phyloP scores from a whole-genome alignment of 1,140 invertebrate species.

The Matsumurasca onukii region DNA sequence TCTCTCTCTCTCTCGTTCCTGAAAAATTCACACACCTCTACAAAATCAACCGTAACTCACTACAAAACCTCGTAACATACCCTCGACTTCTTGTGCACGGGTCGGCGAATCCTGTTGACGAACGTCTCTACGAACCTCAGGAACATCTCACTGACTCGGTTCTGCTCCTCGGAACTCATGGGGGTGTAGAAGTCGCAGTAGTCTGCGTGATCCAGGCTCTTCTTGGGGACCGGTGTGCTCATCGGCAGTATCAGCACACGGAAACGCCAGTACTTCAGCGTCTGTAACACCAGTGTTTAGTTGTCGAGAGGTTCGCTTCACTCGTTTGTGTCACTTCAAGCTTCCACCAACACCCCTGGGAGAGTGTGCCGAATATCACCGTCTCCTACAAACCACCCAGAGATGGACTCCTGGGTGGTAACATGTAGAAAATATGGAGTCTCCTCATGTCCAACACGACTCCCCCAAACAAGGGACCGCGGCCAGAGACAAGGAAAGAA shows the following conservation, averaged over 20 bases:
- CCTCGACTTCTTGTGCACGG: constrained; percentile 56
- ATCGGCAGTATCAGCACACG: constrained; percentile 84
- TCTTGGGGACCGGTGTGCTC: constrained; percentile 67
- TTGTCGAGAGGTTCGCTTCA: too few relatives aligned
- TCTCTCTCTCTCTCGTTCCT: too few relatives aligned
- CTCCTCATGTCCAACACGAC: too few relatives aligned
- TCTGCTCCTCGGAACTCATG: constrained; percentile 62
- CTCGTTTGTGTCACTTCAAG: not conserved
- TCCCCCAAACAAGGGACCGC: too few relatives aligned
- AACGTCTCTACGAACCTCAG: constrained; percentile 84
- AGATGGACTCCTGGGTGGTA: too few relatives aligned
- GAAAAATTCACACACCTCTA: too few relatives aligned
- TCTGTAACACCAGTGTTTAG: constrained; percentile 55
- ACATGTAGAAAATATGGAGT: too few relatives aligned
- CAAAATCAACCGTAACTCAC: constrained; percentile 44
- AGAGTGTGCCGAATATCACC: too few relatives aligned
- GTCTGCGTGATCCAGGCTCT: constrained; percentile 65
- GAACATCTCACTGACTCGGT: constrained; percentile 67
- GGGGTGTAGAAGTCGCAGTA: constrained; percentile 81
- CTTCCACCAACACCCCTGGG: too few relatives aligned
- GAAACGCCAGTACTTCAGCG: constrained; percentile 93
- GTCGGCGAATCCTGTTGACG: constrained; percentile 85
- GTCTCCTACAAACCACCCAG: too few relatives aligned
- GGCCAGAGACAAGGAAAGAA: too few relatives aligned
- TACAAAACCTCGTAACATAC: constrained; percentile 29